A percentile compares a stretch with the other conserved stretches of the same genome.
These are phyloP conservation scores for Ceratoteleas bidentatus DNA, from an alignment of 1,140 invertebrate genomes.

Conservation along the genomic window DNA sequence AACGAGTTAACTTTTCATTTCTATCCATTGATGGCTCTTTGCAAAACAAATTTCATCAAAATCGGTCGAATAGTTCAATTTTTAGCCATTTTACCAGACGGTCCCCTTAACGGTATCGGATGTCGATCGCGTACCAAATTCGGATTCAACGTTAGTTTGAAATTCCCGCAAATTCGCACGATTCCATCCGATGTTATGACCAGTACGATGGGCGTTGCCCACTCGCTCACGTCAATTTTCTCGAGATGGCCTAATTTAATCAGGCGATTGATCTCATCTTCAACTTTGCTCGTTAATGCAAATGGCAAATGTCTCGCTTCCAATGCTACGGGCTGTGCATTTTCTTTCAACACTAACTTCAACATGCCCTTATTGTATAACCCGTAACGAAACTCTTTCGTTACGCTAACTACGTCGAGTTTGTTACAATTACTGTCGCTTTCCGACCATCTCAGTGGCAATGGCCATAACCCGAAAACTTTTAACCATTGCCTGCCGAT, in stretches of 20 bases:
- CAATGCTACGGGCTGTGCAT: background rate
- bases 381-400: background rate
- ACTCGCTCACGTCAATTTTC: conserved; percentile 1
- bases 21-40: too few species aligned
- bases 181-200: background rate
- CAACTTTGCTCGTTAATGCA: background rate
- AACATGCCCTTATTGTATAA: background rate
- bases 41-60: too few species aligned
- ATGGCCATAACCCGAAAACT: too few species aligned
- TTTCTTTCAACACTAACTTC: background rate
- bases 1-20: too few species aligned
- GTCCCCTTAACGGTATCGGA: too few species aligned
- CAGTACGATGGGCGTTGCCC: background rate
- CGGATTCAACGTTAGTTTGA: background rate
- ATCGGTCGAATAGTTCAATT: too few species aligned
- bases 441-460: too few species aligned
- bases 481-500: too few species aligned
- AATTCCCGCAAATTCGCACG: conserved; percentile 1
- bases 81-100: too few species aligned
- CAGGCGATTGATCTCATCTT: background rate
- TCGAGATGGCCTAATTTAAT: background rate
- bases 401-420: too few species aligned
- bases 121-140: background rate
- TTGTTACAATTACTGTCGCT: too few species aligned
- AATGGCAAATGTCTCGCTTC: conserved; percentile 1